A percentile compares a stretch with the other conserved stretches of the same genome.
Conservation (phyloP, 2,797 vertebrate species). For the Cephalopachus bancanus region DNA sequence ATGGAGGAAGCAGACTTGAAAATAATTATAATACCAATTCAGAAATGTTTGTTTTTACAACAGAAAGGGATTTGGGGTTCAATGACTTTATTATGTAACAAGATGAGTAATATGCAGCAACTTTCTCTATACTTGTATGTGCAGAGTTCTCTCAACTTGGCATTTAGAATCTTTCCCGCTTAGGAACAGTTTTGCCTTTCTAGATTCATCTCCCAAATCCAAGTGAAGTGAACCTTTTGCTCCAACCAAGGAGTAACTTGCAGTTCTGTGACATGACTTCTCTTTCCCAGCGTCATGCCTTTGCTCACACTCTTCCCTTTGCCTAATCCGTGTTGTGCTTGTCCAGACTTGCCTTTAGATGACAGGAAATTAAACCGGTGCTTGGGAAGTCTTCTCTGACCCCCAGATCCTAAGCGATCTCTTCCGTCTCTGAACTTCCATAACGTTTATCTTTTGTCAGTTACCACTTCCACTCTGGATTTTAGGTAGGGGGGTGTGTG, state of each 20-base stretch:
- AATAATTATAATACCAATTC: slow-evolving; percentile 74
- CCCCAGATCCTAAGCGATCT: background rate
- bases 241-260: background rate
- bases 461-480: background rate
- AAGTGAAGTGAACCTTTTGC: slow-evolving; percentile 10
- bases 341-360: background rate
- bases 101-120: slow-evolving; percentile 64
- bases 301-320: slow-evolving; percentile 1
- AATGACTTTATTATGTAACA: slow-evolving; percentile 66
- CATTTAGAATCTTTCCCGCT: background rate
- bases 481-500: background rate
- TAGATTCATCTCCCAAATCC: background rate
- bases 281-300: background rate
- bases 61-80: slow-evolving; percentile 75
- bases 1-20: slow-evolving; percentile 71
- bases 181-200: slow-evolving; percentile 14
- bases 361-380: background rate
- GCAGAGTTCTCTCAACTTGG: slow-evolving; percentile 27
- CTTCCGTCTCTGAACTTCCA: background rate
- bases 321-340: background rate
- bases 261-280: background rate
- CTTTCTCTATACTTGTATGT: background rate
- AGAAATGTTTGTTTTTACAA: slow-evolving; percentile 76
- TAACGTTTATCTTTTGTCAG: background rate
- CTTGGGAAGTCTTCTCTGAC: slow-evolving; percentile 3